Percentiles rank a stretch among this genome's conserved stretches.
These are phyloP conservation scores for Apoda limacodes DNA, from an alignment of 2,888 invertebrate genomes.

Conservation along the genomic window DNA sequence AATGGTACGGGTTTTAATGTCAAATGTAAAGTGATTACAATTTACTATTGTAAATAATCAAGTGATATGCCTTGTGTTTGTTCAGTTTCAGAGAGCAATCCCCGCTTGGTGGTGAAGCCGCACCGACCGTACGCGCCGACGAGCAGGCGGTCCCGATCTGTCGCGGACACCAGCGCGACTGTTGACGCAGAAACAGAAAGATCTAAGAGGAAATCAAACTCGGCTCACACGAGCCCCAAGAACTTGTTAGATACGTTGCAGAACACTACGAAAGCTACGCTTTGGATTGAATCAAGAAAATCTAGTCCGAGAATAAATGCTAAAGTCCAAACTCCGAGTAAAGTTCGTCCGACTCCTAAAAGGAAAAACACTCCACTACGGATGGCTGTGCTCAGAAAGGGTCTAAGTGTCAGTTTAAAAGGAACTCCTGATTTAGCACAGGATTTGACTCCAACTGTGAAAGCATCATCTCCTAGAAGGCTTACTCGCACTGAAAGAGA, in stretches of 20 bases:
- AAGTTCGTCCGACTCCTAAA: too few relatives aligned
- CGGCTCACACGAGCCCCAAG: conserved; percentile 11
- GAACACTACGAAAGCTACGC: conserved; percentile 39
- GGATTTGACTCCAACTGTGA: conserved; percentile 8
- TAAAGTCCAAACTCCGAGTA: too few relatives aligned
- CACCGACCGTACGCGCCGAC: conserved; percentile 8
- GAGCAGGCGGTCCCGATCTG: background rate
- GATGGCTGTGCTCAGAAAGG: conserved; percentile 26
- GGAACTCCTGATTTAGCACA: too few relatives aligned
- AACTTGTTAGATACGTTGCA: too few relatives aligned
- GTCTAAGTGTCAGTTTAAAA: too few relatives aligned
- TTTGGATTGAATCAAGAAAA: conserved; percentile 51
- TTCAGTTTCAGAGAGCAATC: conserved; percentile 17
- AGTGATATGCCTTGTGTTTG: too few relatives aligned
- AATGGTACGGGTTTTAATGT: too few relatives aligned
- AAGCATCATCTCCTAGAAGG: conserved; percentile 6
- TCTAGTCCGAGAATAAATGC: conserved; percentile 24
- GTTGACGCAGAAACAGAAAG: conserved; percentile 1
- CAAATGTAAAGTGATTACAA: too few relatives aligned
- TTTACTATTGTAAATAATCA: too few relatives aligned
- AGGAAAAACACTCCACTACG: conserved; percentile 39
- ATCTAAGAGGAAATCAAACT: conserved; percentile 2
- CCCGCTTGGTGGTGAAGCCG: too few relatives aligned
- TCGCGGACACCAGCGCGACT: background rate
- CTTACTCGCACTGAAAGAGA: conserved; percentile 8